A percentile compares a stretch with the other conserved stretches of the same genome.
Evolutionary conservation across 2,113 vertebrate species (phyloP).

Genomic region (Columba livia): DNA sequence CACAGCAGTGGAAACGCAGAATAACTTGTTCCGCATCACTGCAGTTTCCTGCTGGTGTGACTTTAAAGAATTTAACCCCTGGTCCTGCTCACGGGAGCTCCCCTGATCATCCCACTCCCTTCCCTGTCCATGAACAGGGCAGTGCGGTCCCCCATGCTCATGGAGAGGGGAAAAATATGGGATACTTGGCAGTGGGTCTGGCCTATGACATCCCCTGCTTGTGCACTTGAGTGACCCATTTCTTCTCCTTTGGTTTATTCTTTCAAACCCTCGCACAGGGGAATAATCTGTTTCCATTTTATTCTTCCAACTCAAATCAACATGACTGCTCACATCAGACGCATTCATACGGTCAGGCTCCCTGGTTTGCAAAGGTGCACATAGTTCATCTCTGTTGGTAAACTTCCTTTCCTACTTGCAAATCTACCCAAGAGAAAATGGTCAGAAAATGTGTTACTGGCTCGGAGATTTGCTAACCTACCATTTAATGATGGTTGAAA

Average conservation of each 20-base stretch:
- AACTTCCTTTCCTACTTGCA: background rate
- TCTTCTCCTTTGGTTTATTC: background rate
- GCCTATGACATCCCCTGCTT: background rate
- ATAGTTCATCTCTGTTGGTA: background rate
- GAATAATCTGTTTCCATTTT: background rate
- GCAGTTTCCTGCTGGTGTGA: background rate
- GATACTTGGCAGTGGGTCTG: background rate
- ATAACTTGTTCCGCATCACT: background rate
- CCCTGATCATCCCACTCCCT: accelerated
- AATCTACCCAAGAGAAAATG: background rate
- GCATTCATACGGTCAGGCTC: background rate
- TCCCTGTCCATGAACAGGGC: accelerated
- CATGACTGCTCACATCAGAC: background rate
- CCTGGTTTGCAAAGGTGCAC: background rate
- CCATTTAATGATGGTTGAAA: background rate
- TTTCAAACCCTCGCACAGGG: background rate
- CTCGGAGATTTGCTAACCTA: background rate
- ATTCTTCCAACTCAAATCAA: background rate
- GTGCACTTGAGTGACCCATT: background rate
- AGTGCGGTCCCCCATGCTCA: background rate
- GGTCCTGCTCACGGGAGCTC: background rate
- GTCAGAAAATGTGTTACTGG: background rate
- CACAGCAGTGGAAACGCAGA: background rate
- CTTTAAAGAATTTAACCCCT: background rate
- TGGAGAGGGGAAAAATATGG: background rate